Base-by-base conservation (phyloP, 2,113 vertebrate genomes). In the Fulica atra region DNA sequence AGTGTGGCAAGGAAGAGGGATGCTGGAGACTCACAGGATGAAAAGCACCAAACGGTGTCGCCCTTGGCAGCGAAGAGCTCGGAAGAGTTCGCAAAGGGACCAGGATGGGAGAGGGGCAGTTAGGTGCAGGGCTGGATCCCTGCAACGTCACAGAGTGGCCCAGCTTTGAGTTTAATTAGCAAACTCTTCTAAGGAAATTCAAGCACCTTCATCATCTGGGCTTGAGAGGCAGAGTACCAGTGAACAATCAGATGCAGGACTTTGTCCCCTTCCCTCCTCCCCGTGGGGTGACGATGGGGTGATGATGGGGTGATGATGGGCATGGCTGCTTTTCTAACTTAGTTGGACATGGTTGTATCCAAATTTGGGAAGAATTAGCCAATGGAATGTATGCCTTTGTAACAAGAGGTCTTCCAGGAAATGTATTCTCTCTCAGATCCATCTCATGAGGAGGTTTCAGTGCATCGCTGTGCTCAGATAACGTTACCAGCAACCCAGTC, bases 331-430 rank as follows among this genome's bases (percentile, higher is more conserved):
- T n/a, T 63, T 20, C 74, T 46, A 31, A 21, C 53, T 59, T 31
- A 13, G 28, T 33, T 24, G 38, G 69, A 29, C 35, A 35, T 46
- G 25, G 66, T 77, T 72, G 53, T 50, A 23, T 31, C 53, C 63
- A 60, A 73, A 11, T 24, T 26, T 36, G 63, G 57, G 40, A 35
- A 63, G 33, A 77, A 29, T 29, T 36, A 25, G 53, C 24, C 38
- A 16, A 28, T 1, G 53, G 20, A 86, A 36, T 3, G 14, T 6
- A 15, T 0, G 2, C 26, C 48, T 64, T 28, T 10, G 12, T 4
- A 69, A 21, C 35, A 48, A 26, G 56, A 3, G 1, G 3, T 7
- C 35, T n/a, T 40, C 33, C 42, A 35, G 38, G 31, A 78, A 20
- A 12, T 13, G 19, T 59, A 26, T 29, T 78, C 59, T 44, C 2